phyloP scores from a whole-genome alignment of 2,113 vertebrate species.

The Psammodynastes pulverulentus region DNA sequence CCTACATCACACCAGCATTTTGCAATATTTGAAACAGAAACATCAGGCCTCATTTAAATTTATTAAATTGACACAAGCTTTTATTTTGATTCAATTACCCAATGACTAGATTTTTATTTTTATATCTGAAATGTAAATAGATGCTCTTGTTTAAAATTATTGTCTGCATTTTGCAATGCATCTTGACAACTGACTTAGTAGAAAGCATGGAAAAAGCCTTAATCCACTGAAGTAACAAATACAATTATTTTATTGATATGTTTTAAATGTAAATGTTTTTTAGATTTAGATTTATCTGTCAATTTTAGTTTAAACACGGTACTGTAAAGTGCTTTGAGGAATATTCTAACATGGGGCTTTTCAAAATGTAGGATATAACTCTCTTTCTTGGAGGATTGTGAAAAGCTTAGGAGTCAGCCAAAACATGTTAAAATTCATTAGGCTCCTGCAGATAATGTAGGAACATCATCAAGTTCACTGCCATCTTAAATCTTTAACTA shows the following conservation, averaged over 20 bases:
- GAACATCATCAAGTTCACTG: background rate
- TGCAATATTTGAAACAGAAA: conserved; percentile 36
- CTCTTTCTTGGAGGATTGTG: background rate
- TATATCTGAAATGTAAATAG: conserved; percentile 17
- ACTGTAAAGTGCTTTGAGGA: background rate
- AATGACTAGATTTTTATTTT: conserved; percentile 12
- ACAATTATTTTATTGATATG: background rate
- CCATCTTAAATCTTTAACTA: background rate
- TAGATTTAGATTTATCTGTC: background rate
- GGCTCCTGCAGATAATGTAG: background rate
- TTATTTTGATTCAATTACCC: conserved; percentile 13
- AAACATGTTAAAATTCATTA: background rate
- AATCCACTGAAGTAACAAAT: background rate
- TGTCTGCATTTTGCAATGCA: background rate
- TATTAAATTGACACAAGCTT: conserved; percentile 22
- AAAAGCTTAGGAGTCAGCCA: background rate
- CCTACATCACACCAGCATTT: conserved; percentile 15
- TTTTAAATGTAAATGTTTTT: background rate
- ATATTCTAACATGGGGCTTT: background rate
- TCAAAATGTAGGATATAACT: background rate
- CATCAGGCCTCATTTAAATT: conserved; percentile 4
- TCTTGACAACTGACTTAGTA: background rate
- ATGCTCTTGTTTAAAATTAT: background rate
- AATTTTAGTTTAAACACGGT: background rate
- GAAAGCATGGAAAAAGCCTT: background rate